Conservation (phyloP, 2,113 vertebrate species). For the Sylvietta virens region DNA sequence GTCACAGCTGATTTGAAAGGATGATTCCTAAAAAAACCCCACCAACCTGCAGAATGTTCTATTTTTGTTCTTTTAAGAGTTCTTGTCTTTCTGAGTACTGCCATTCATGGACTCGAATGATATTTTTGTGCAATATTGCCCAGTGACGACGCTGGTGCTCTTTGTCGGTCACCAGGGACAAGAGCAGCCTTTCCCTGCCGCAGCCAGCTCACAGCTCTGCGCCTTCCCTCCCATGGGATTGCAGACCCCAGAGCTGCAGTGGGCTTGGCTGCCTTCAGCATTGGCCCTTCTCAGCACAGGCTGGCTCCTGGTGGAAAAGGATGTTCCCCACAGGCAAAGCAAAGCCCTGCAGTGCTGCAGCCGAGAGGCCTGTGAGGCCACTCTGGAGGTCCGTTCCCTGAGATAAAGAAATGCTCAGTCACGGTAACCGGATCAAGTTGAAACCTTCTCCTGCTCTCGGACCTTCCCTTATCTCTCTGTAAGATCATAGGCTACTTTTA, state of each 20-base stretch:
- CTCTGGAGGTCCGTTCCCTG: too few relatives aligned
- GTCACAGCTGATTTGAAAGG: neutral
- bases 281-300: neutral
- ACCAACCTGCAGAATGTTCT: neutral
- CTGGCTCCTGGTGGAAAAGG: neutral
- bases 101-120: neutral
- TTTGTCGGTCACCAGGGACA: neutral
- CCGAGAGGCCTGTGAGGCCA: too few relatives aligned
- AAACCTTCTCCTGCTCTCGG: too few relatives aligned
- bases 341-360: too few relatives aligned
- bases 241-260: neutral
- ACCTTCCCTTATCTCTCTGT: too few relatives aligned
- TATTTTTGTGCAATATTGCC: neutral
- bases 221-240: rapidly evolving
- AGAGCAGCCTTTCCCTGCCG: neutral
- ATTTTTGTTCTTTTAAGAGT: neutral
- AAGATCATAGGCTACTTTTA: too few relatives aligned
- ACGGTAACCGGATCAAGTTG: too few relatives aligned
- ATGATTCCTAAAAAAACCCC: neutral
- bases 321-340: neutral
- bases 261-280: neutral
- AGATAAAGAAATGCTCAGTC: too few relatives aligned
- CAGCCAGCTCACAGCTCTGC: neutral
- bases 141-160: neutral
- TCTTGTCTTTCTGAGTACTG: neutral